phyloP scores from a whole-genome alignment of 2,797 vertebrate genomes.

The Australoheros facetus region DNA sequence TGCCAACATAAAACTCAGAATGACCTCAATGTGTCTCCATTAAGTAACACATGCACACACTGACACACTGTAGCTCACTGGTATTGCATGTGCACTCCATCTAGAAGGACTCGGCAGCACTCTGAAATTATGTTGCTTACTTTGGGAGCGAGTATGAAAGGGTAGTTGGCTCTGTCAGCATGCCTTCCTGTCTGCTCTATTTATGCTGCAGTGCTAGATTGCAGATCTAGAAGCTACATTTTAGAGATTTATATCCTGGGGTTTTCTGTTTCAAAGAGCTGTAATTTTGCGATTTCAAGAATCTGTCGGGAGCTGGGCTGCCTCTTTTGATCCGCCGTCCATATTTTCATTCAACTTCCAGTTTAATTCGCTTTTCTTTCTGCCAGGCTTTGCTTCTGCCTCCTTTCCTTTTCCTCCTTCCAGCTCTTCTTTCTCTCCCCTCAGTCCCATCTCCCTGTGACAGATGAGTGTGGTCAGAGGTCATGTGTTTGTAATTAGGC shows the following conservation, averaged over 20 bases:
- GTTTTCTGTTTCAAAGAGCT: background rate
- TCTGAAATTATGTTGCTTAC: constrained; percentile 33
- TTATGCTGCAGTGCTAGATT: constrained; percentile 13
- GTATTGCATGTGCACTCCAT: background rate
- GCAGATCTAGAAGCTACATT: background rate
- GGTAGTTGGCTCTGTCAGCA: constrained; percentile 19
- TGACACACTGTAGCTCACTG: background rate
- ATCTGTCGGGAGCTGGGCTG: background rate
- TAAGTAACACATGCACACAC: background rate
- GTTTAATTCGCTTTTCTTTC: background rate
- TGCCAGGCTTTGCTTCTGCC: background rate
- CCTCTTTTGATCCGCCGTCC: background rate
- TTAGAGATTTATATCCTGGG: background rate
- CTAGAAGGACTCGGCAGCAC: constrained; percentile 7
- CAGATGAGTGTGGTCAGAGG: constrained; percentile 60
- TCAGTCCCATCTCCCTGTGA: constrained; percentile 24
- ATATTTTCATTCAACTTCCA: constrained; percentile 1
- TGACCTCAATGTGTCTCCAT: constrained; percentile 32
- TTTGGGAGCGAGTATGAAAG: constrained; percentile 35
- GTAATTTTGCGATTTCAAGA: constrained; percentile 16
- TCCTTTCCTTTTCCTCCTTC: background rate
- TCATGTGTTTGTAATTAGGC: constrained; percentile 68
- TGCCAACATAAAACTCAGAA: constrained; percentile 8
- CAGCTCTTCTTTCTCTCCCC: background rate
- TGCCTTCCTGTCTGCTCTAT: constrained; percentile 23